A percentile compares a stretch with the other conserved stretches of the same genome.
Conservation (phyloP, 2,888 invertebrate species). For the Barypeithes pellucidus region DNA sequence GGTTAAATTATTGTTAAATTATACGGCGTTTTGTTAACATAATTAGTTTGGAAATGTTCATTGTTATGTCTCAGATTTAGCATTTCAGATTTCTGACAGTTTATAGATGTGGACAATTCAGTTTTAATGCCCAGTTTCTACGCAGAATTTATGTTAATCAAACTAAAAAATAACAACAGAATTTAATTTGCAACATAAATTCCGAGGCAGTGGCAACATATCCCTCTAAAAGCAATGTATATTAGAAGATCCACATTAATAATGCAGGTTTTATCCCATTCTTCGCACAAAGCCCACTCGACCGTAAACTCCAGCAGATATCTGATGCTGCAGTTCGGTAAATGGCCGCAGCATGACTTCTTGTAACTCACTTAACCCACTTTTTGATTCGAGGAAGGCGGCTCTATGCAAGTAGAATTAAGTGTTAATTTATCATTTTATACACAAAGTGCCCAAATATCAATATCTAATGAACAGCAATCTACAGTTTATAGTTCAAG, state of each 20-base stretch:
- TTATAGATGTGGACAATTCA: too few species aligned
- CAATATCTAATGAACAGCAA: too few species aligned
- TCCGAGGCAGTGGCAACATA: conserved; percentile 20
- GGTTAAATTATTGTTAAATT: conserved; percentile 19
- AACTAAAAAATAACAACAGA: not conserved
- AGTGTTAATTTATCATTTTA: conserved; percentile 21
- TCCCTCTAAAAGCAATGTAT: conserved; percentile 46
- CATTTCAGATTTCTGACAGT: not conserved
- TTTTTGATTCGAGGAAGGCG: conserved; percentile 29
- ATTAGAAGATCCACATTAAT: conserved; percentile 49
- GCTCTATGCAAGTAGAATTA: conserved; percentile 18
- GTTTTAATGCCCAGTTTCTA: too few species aligned
- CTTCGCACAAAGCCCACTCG: conserved; percentile 50
- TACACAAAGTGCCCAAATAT: too few species aligned
- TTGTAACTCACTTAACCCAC: conserved; percentile 51
- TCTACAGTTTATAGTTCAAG: too few species aligned
- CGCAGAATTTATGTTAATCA: not conserved
- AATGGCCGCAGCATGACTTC: conserved; percentile 46
- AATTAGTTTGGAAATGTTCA: conserved; percentile 19
- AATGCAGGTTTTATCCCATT: conserved; percentile 52
- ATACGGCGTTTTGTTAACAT: conserved; percentile 7
- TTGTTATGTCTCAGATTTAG: not conserved
- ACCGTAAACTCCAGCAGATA: conserved; percentile 49
- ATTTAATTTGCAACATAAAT: conserved; percentile 39
- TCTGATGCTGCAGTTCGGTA: conserved; percentile 52